Base-by-base conservation (phyloP, 2,888 invertebrate genomes). In the Aphrophora alni region DNA sequence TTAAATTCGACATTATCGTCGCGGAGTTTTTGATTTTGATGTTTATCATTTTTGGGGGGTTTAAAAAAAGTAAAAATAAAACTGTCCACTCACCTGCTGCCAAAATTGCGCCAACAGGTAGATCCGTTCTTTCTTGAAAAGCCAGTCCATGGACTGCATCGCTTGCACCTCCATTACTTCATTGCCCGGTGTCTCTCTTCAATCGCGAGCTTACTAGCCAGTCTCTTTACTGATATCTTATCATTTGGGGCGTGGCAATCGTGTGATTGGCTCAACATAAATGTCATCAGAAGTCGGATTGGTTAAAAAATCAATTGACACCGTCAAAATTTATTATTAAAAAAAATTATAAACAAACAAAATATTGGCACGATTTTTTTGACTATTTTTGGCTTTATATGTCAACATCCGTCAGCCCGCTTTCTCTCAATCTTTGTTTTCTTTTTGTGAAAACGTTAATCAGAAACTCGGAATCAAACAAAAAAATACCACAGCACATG, bases 131-230 rank as follows among this genome's bases (percentile, higher is more conserved):
- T 97, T 97, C 93, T 96, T 96, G 92, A 96, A 96, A 89, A 97
- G 93, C 96, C 97, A 97, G 92, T 97, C 96, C 96, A 97, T 96
- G 89, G 96, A 95, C 92, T 96, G 96, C 93, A 96, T 95, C 90
- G 95, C 94, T 93, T 95, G 95, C 91, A 95, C 93, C 93, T 96
- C 96, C 93, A 95, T 95, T 78, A 82, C 82, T 79, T 80, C 81
- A 82, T 80, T 28, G 38, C 72, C 33, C 72, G 44, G 24, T 51
- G 76, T 44, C 75, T 25, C 26, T 28, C 73, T 28, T 38, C 73
- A 25, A 21, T 73, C 26, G 38, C 25, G 25, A 74, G n/a, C 28
- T 28, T 73, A 51, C 71, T 80, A 80, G 33, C 38, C 28, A 24
- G 28, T 73, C 73, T 33, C 38, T 73, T 33, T 73, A 21, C 28